These are phyloP conservation scores for Geotrupes spiniger DNA, from an alignment of 2,888 invertebrate genomes.

Conservation along the genomic window DNA sequence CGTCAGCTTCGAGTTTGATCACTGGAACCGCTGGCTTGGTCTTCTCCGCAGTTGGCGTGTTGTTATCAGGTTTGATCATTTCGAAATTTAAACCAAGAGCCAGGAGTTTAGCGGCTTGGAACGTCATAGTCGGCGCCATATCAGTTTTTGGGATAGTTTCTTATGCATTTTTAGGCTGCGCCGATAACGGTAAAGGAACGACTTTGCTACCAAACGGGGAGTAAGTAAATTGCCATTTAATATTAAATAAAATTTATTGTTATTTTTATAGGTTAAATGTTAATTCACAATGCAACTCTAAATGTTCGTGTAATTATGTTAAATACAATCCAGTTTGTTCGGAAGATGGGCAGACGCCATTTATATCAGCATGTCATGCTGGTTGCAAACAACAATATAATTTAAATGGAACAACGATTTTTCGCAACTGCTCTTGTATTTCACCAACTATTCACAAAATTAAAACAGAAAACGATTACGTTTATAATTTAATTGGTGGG, in stretches of 20 bases:
- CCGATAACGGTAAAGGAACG: slow-evolving; percentile 57
- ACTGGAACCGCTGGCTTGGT: slow-evolving; percentile 70
- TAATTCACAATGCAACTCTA: slow-evolving; percentile 56
- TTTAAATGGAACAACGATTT: slow-evolving; percentile 51
- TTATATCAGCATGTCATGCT: slow-evolving; percentile 78
- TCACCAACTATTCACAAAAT: slow-evolving; percentile 25
- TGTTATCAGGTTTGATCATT: slow-evolving; percentile 65
- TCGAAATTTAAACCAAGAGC: slow-evolving; percentile 66
- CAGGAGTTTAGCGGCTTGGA: slow-evolving; percentile 66
- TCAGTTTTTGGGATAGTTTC: slow-evolving; percentile 62
- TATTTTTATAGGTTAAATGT: slow-evolving; percentile 7
- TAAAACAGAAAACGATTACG: slow-evolving; percentile 18
- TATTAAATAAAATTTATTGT: slow-evolving; percentile 10
- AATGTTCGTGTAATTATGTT: slow-evolving; percentile 67
- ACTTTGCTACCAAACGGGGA: slow-evolving; percentile 45
- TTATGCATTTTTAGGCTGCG: slow-evolving; percentile 66
- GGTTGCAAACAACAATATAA: slow-evolving; percentile 59
- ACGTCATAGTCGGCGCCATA: slow-evolving; percentile 62
- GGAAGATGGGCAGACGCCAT: slow-evolving; percentile 59
- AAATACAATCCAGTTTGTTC: slow-evolving; percentile 74
- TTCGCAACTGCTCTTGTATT: slow-evolving; percentile 54
- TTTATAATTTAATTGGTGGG: slow-evolving; percentile 35
- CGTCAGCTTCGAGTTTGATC: slow-evolving; percentile 70
- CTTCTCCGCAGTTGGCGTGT: slow-evolving; percentile 66
- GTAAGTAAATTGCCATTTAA: slow-evolving; percentile 38